These are phyloP conservation scores for Tetraodon nigroviridis DNA, from an alignment of 2,113 vertebrate species.

Conservation along the genomic window DNA sequence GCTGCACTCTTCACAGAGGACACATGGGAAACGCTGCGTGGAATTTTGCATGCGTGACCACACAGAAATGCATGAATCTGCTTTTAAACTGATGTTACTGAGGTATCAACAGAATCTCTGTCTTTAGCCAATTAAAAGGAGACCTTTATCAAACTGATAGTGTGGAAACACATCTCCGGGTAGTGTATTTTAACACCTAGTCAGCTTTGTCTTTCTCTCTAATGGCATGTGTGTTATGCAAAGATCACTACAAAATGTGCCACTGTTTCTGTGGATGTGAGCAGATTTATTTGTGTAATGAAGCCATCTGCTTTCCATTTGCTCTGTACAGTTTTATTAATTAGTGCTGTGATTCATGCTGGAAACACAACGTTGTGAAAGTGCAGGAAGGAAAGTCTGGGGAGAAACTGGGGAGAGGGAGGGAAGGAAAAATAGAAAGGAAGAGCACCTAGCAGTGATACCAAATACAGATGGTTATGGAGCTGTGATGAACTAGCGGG, in stretches of 20 bases:
- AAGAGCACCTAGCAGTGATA: conserved; percentile 54
- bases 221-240: conserved; percentile 41
- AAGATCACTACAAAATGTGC: conserved; percentile 48
- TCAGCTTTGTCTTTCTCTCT: background rate
- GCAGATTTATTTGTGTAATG: conserved; percentile 68
- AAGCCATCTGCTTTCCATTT: conserved; percentile 73
- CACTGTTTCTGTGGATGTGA: conserved; percentile 51
- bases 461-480: conserved; percentile 72
- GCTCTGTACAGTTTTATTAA: conserved; percentile 70
- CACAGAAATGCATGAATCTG: background rate
- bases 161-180: conserved; percentile 18
- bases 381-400: conserved; percentile 33
- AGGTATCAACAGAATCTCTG: background rate
- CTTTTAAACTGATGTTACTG: conserved; percentile 5
- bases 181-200: too few species aligned
- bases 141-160: conserved; percentile 19
- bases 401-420: background rate
- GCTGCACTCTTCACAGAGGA: background rate
- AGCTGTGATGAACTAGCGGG: conserved; percentile 23
- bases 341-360: conserved; percentile 67
- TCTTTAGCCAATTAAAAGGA: conserved; percentile 10
- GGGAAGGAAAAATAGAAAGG: background rate
- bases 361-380: conserved; percentile 63
- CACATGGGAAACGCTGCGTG: background rate
- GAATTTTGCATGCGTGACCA: background rate